Evolutionary conservation across 2,888 invertebrate genomes (phyloP).

Genomic region (Philhelius pedissequus): DNA sequence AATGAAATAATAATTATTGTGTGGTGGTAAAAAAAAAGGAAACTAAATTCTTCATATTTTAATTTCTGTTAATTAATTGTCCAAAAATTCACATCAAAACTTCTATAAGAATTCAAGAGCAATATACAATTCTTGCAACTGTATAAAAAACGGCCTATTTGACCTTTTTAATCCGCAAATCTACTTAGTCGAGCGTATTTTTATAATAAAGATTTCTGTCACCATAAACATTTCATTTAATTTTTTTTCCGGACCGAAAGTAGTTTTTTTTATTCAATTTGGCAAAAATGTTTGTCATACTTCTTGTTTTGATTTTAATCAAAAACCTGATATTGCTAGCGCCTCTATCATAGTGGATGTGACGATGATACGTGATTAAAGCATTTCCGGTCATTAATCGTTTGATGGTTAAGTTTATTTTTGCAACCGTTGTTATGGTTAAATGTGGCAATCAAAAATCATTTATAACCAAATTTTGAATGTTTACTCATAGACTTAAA

Average conservation of each 20-base stretch:
- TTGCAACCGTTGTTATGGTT: neutral
- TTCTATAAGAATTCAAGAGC: too few relatives aligned
- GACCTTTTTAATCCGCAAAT: too few relatives aligned
- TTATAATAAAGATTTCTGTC: neutral
- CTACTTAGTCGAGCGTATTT: too few relatives aligned
- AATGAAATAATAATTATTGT: too few relatives aligned
- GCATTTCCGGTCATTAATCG: conserved; percentile 58
- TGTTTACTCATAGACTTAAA: neutral
- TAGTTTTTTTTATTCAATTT: neutral
- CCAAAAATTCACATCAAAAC: too few relatives aligned
- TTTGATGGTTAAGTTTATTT: neutral
- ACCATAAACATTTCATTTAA: neutral
- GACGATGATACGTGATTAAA: conserved; percentile 45
- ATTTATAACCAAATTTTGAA: conserved; percentile 14
- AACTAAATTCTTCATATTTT: too few relatives aligned
- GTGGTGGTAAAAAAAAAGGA: too few relatives aligned
- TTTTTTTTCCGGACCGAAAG: neutral
- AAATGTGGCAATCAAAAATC: neutral
- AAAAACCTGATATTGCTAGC: conserved; percentile 21
- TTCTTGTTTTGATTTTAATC: neutral
- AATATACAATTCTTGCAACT: too few relatives aligned
- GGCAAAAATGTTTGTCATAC: neutral
- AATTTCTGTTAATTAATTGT: too few relatives aligned
- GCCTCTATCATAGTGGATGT: conserved; percentile 19
- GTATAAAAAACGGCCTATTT: too few relatives aligned